A percentile compares a stretch with the other conserved stretches of the same genome.
Evolutionary conservation across 92 coral and sea anemone genomes (phyloP).

Genomic region (Epizoanthus scotinus): DNA sequence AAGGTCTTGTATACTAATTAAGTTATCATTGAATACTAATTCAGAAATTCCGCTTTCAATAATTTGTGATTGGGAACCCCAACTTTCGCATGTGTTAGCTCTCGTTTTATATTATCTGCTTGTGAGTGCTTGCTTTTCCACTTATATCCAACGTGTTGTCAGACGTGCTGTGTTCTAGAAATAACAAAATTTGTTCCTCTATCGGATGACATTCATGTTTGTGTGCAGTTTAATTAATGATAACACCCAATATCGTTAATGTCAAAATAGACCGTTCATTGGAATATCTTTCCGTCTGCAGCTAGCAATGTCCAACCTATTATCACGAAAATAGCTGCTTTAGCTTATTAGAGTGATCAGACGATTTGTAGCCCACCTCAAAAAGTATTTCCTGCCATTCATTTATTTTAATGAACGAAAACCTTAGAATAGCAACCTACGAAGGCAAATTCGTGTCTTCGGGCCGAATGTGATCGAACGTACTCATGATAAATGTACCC

Average conservation of each 20-base stretch:
- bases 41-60: constrained; percentile 35
- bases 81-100: neutral
- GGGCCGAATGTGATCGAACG: too few relatives aligned
- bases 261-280: neutral
- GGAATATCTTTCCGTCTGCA: neutral
- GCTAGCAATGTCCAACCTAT: neutral
- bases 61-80: neutral
- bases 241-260: constrained; percentile 16
- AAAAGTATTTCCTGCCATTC: neutral
- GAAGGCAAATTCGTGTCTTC: neutral
- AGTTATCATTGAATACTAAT: constrained; percentile 16
- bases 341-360: too few relatives aligned
- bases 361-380: neutral
- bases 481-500: too few relatives aligned
- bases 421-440: neutral
- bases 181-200: neutral
- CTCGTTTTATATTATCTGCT: neutral
- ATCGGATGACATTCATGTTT: neutral
- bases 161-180: neutral
- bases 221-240: constrained; percentile 1
- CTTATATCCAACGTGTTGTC: too few relatives aligned
- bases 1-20: constrained; percentile 37
- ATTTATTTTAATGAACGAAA: too few relatives aligned
- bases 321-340: neutral
- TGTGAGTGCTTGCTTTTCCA: neutral